Evolutionary conservation across 2,113 vertebrate genomes (phyloP), one percentile per base, ranked within the genome.

Genomic region (Anolis sagrei): DNA sequence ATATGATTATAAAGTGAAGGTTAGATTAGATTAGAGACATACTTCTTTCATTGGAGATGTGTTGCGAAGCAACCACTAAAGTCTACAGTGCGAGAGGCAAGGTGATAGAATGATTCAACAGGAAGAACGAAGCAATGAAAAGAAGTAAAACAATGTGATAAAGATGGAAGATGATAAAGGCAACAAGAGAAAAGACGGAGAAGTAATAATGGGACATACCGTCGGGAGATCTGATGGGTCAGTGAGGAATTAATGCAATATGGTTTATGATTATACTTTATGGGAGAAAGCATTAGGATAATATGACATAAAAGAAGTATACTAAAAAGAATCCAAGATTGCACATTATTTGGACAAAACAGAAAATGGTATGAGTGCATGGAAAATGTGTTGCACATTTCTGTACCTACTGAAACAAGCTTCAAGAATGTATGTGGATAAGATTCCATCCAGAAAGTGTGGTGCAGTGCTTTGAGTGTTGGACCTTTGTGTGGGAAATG

Each of bases 81-180:
- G 76, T 74, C 73, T 73, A 82, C 34, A 29, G 25, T 85, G 80
- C 81, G 83, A 77, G 84, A 88, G 69, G 62, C 76, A 69, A 76
- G 77, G 84, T 87, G 86, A 88, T 68, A 89, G 32, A 75, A 85
- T 11, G 74, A 84, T 77, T 72, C 86, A 76, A 87, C 16, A 88
- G 79, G 70, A 91, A 87, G 83, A 74, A 39, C 9, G 61, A 16
- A 27, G 84, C 85, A 81, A 91, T 84, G 61, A 93, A 93, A 89
- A 72, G 75, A 91, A 87, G 54, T 82, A 93, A 94, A 93, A 79
- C 74, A 88, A 51, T 87, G 82, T 51, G 81, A 91, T 84, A 82
- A 88, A 91, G 84, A 89, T 73, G 62, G 92, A 91, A 90, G 87
- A 88, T 90, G 81, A 87, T 82, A 64, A 89, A 83, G 72, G 83